Evolutionary conservation across 1,140 invertebrate genomes (phyloP), one percentile per base, ranked within the genome.

Genomic region (Drosophila neocordata): DNA sequence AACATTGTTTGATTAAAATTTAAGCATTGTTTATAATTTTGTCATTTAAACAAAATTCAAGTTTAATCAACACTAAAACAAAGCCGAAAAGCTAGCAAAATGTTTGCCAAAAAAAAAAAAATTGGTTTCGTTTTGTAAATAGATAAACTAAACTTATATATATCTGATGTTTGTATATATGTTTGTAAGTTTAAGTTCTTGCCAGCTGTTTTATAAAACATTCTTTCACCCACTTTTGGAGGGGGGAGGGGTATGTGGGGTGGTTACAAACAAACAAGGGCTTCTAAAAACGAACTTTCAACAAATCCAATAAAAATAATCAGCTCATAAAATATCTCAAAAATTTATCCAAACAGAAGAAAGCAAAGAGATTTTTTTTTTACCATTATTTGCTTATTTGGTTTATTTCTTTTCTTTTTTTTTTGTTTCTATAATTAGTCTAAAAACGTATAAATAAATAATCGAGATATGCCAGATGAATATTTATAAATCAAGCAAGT

Each of bases 391-490:
- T 48, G 41, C 15, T 48, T 48, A 48, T 48, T 48, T 48, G 1
- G 15, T 18, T 44, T 20, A 15, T 44, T 48, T 20, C 11, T 48
- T 20, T 20, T 44, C 1, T 15, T 44, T 18, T 8, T 48, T 11
- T 48, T 15, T 48, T 20, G 37, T 52, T 63, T 79, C 62, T 70
- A 65, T 63, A 63, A 70, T 79, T 75, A 48, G 44, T 48, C 41
- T 18, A 65, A 52, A 69, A 80, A 56, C 62, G 57, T 48, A 55
- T 64, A 68, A 69, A 80, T 80, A 80, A 80, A 80, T 75, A 81
- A 68, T 68, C 51, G 62, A 77, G 51, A 65, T 59, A 77, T 77
- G 56, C 72, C 68, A 72, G 67, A 27, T 60, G 77, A 72, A 48
- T 48, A 48, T 48, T 48, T 68, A 80, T 80, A 80, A 80, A 80